Evolutionary conservation across 1,140 invertebrate genomes (phyloP).

Genomic region (Phocides pigmalion): DNA sequence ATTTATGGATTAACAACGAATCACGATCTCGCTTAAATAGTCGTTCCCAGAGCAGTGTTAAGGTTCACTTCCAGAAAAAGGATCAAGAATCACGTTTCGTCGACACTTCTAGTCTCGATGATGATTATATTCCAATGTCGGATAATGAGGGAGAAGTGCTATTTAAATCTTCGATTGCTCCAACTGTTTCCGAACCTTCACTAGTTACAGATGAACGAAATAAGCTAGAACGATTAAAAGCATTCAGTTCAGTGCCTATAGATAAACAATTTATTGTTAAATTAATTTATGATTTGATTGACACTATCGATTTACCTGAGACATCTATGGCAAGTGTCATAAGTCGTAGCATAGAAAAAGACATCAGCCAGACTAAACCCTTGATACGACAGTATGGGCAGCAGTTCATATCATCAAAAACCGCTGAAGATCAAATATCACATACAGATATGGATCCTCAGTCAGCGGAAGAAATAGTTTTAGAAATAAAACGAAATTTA

Average conservation of each 20-base stretch:
- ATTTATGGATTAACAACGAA: slow-evolving; percentile 31
- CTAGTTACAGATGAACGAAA: slow-evolving; percentile 49
- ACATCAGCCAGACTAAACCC: slow-evolving; percentile 8
- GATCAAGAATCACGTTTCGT: slow-evolving; percentile 14
- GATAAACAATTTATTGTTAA: slow-evolving; percentile 55
- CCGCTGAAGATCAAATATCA: slow-evolving; percentile 1
- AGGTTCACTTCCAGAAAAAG: slow-evolving; percentile 48
- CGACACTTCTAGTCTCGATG: slow-evolving; percentile 25
- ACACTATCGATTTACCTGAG: slow-evolving; percentile 32
- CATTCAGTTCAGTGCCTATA: slow-evolving; percentile 32
- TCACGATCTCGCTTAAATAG: neutral
- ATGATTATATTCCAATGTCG: slow-evolving; percentile 5
- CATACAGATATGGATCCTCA: neutral
- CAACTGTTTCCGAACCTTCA: slow-evolving; percentile 41
- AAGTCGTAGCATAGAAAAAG: neutral
- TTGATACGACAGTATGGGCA: slow-evolving; percentile 51
- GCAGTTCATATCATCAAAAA: slow-evolving; percentile 41
- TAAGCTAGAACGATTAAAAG: slow-evolving; percentile 40
- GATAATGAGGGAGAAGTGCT: slow-evolving; percentile 41
- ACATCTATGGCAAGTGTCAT: neutral
- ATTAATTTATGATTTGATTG: slow-evolving; percentile 50
- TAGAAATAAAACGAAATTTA: slow-evolving; percentile 37
- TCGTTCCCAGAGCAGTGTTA: slow-evolving; percentile 30
- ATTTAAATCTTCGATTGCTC: slow-evolving; percentile 30
- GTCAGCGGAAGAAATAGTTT: slow-evolving; percentile 40